These are phyloP conservation scores for Sclerurus mexicanus DNA, from an alignment of 2,113 vertebrate genomes.

Conservation along the genomic window DNA sequence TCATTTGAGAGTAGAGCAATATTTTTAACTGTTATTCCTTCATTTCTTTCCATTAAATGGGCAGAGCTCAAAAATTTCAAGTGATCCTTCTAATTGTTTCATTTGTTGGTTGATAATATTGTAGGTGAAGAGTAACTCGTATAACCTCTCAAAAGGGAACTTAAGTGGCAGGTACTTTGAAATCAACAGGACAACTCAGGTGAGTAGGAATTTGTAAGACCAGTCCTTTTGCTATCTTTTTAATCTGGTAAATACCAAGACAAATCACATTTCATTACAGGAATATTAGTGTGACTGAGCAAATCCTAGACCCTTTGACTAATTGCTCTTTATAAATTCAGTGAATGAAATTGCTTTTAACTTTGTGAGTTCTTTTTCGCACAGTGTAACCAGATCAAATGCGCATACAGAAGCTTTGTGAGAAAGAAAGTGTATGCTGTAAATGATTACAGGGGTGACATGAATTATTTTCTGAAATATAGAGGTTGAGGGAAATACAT, in stretches of 20 bases:
- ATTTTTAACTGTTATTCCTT: background rate
- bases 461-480: background rate
- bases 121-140: background rate
- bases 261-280: constrained; percentile 21
- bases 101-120: background rate
- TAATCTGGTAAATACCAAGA: background rate
- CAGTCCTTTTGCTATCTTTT: background rate
- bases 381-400: background rate
- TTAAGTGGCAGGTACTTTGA: background rate
- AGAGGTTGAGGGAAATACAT: background rate
- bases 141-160: background rate
- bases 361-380: background rate
- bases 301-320: constrained; percentile 10
- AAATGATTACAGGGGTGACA: background rate
- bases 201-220: background rate
- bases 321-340: background rate
- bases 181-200: background rate
- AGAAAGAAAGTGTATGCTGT: background rate
- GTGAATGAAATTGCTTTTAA: background rate
- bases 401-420: background rate
- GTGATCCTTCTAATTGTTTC: background rate
- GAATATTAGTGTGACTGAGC: background rate
- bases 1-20: background rate
- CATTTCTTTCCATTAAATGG: background rate
- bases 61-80: background rate